Conservation (phyloP, 2,113 vertebrate species). For the Nesogale talazaci region DNA sequence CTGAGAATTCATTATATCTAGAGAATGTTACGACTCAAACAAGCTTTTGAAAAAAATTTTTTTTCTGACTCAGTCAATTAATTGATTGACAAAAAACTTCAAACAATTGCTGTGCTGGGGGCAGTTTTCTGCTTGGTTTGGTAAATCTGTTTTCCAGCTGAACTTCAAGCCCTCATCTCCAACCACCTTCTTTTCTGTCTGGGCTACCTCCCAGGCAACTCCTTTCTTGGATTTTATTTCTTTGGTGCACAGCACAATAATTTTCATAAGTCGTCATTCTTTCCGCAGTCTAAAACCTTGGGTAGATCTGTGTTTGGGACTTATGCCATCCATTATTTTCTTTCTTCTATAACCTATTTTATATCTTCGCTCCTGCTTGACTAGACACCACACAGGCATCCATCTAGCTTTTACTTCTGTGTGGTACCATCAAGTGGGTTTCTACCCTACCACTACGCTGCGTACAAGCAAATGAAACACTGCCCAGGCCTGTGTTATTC, state of each 20-base stretch:
- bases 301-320: not conserved
- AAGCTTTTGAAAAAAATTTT: constrained; percentile 24
- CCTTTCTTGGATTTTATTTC: not conserved
- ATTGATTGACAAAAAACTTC: constrained; percentile 37
- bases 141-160: not conserved
- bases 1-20: constrained; percentile 39
- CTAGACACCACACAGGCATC: not conserved
- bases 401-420: not conserved
- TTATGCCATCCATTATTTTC: not conserved
- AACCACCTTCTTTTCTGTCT: not conserved
- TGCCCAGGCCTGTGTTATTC: too few relatives aligned
- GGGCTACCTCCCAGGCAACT: not conserved
- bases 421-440: too few relatives aligned
- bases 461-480: too few relatives aligned
- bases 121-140: not conserved
- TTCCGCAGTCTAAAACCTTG: not conserved
- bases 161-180: not conserved
- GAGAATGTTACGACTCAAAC: constrained; percentile 1
- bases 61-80: constrained; percentile 39
- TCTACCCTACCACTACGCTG: too few relatives aligned
- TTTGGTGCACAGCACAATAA: not conserved
- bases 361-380: not conserved
- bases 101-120: not conserved
- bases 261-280: not conserved
- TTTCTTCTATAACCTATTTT: not conserved